Percentiles rank a stretch among this genome's conserved stretches.
These are phyloP conservation scores for Actenoides lindsayi DNA, from an alignment of 2,113 vertebrate genomes.

Conservation along the genomic window DNA sequence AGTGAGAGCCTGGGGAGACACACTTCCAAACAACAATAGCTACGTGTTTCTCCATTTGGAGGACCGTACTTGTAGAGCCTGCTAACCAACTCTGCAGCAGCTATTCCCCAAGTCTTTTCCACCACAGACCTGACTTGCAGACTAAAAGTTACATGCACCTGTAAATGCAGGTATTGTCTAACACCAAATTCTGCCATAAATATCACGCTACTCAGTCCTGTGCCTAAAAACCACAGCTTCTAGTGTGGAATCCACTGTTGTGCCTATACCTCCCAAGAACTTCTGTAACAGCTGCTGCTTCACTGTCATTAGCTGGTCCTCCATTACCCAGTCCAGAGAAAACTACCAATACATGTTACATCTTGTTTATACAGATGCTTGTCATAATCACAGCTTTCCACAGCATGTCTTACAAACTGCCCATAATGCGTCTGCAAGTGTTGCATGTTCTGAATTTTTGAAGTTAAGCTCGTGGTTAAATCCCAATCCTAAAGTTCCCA, in stretches of 20 bases:
- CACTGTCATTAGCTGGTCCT: not conserved
- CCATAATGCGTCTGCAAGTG: not conserved
- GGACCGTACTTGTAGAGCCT: not conserved
- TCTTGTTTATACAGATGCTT: not conserved
- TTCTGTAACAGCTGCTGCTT: not conserved
- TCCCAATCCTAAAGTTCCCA: not conserved
- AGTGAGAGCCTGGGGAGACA: not conserved
- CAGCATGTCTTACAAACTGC: not conserved
- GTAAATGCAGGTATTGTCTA: not conserved
- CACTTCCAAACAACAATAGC: not conserved
- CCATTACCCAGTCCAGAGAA: not conserved
- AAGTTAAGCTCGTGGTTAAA: not conserved
- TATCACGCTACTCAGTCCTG: not conserved
- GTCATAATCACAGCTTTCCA: not conserved
- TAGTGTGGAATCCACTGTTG: not conserved
- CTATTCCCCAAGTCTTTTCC: not conserved
- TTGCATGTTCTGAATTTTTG: not conserved
- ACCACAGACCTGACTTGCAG: not conserved
- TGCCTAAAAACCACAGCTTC: not conserved
- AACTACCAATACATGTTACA: not conserved
- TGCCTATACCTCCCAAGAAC: not conserved
- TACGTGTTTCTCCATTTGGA: not conserved
- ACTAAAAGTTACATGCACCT: not conserved
- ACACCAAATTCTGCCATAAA: not conserved
- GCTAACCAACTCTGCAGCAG: not conserved